Percentiles rank a stretch among this genome's conserved stretches.
phyloP scores from a whole-genome alignment of 2,113 vertebrate genomes.

The Elachura formosa region DNA sequence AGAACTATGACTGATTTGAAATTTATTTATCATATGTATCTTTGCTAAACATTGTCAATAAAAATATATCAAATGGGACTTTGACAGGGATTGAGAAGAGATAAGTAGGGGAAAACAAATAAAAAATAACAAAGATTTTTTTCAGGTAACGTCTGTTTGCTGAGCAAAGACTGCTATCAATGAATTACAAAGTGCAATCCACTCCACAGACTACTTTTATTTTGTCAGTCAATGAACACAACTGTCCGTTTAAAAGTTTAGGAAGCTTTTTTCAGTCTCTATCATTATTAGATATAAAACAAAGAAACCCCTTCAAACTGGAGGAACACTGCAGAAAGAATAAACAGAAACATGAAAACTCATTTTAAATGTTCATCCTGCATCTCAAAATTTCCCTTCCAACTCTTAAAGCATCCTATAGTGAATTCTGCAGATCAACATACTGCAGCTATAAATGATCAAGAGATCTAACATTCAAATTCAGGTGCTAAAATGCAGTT shows the following conservation, averaged over 20 bases:
- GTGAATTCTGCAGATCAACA: constrained; percentile 37
- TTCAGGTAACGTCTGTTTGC: neutral
- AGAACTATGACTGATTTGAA: neutral
- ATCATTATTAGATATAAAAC: neutral
- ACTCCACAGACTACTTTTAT: neutral
- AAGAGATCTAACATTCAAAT: constrained; percentile 46
- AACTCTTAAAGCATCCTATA: neutral
- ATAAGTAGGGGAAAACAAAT: neutral
- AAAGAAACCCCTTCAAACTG: neutral
- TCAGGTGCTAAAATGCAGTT: constrained; percentile 47
- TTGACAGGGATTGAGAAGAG: neutral
- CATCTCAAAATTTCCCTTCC: neutral
- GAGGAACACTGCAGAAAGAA: neutral
- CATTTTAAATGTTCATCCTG: neutral
- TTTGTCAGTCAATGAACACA: neutral
- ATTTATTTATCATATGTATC: neutral
- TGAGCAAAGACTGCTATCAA: neutral
- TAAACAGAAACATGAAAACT: neutral
- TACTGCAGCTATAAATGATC: constrained; percentile 5
- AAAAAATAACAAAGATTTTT: neutral
- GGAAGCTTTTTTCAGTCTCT: neutral
- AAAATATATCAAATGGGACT: neutral
- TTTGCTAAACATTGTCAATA: neutral
- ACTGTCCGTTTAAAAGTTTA: neutral
- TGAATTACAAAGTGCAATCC: neutral